These are phyloP conservation scores for Bombus ignitus DNA, from an alignment of 1,140 invertebrate species.

Conservation along the genomic window DNA sequence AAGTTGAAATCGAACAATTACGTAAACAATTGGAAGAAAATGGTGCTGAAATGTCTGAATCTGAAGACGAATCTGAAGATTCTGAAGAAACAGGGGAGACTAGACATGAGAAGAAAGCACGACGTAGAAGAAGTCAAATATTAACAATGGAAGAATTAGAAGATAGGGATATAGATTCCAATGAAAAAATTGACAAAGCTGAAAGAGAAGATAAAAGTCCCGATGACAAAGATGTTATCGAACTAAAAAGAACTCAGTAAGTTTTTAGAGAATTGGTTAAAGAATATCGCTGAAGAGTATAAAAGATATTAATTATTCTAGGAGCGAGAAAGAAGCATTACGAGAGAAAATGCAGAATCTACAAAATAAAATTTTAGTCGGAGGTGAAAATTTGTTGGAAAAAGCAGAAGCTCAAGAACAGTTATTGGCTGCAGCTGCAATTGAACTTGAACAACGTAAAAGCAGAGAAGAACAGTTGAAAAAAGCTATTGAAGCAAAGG, in stretches of 20 bases:
- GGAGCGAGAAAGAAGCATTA: constrained; percentile 89
- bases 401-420: constrained; percentile 97
- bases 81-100: constrained; percentile 72
- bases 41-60: constrained; percentile 74
- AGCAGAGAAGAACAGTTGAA: constrained; percentile 92
- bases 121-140: constrained; percentile 75
- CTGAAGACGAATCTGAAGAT: constrained; percentile 76
- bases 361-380: constrained; percentile 98
- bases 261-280: constrained; percentile 47
- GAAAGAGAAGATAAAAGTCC: constrained; percentile 79
- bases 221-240: constrained; percentile 78
- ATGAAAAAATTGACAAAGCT: constrained; percentile 78
- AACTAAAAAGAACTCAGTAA: constrained; percentile 81
- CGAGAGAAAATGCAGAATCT: constrained; percentile 94
- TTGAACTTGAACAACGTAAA: constrained; percentile 93
- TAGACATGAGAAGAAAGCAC: constrained; percentile 68
- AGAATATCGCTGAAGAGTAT: not conserved
- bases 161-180: constrained; percentile 66
- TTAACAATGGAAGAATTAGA: constrained; percentile 78
- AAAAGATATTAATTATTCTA: constrained; percentile 72
- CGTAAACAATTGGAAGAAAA: constrained; percentile 92
- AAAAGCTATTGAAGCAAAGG: constrained; percentile 92
- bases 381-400: constrained; percentile 98
- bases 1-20: constrained; percentile 97
- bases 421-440: constrained; percentile 94